A percentile compares a stretch with the other conserved stretches of the same genome.
Conservation (phyloP, 2,888 invertebrate species). For the Drosophila siamana region DNA sequence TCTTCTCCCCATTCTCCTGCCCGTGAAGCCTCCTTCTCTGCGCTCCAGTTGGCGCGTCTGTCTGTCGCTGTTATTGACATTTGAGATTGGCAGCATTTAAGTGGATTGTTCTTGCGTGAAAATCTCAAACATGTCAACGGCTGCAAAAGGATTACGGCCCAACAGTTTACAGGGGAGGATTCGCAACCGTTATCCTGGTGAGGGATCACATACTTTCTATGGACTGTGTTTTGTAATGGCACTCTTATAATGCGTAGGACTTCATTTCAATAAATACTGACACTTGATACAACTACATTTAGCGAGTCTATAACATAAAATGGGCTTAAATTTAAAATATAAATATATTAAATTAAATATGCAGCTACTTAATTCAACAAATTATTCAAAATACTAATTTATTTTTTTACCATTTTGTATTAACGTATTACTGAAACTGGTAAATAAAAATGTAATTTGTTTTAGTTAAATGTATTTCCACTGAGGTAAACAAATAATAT, state of each 20-base stretch:
- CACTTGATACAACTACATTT: too few relatives aligned
- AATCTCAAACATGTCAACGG: constrained; percentile 61
- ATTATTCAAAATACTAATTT: too few relatives aligned
- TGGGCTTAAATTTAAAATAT: too few relatives aligned
- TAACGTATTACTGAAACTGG: too few relatives aligned
- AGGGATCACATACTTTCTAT: constrained; percentile 1
- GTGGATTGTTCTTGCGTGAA: constrained; percentile 74
- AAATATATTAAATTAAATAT: constrained; percentile 10
- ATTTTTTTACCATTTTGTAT: too few relatives aligned
- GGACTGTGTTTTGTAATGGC: not conserved
- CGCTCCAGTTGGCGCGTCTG: not conserved
- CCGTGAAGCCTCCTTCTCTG: constrained; percentile 5
- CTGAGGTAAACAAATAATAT: too few relatives aligned
- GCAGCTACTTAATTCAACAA: too few relatives aligned
- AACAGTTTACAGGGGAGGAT: constrained; percentile 21
- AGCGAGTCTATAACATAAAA: too few relatives aligned
- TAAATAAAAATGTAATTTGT: too few relatives aligned
- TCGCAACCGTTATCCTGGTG: not conserved
- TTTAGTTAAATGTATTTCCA: too few relatives aligned
- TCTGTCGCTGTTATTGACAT: constrained; percentile 81
- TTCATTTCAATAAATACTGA: too few relatives aligned
- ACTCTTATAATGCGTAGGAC: constrained; percentile 13
- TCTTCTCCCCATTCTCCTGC: not conserved
- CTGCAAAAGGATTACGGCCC: constrained; percentile 79
- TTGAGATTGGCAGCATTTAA: constrained; percentile 72